Conservation (phyloP, 2,113 vertebrate species). For the Vulpes vulpes region DNA sequence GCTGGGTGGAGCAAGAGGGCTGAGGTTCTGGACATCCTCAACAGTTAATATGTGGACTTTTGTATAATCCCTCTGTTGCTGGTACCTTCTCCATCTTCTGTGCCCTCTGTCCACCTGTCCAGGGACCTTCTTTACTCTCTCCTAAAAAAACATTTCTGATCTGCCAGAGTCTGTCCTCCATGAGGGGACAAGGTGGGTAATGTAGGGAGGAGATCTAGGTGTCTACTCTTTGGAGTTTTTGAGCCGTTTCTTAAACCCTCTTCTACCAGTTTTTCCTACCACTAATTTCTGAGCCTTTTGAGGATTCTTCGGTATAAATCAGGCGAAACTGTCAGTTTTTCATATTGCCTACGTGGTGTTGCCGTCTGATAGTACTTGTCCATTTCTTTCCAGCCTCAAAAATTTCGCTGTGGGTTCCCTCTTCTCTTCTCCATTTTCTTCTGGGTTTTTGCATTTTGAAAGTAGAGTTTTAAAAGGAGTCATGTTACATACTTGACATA, state of each 20-base stretch:
- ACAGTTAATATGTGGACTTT: background rate
- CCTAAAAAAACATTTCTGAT: background rate
- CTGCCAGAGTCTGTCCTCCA: background rate
- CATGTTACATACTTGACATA: background rate
- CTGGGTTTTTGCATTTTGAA: background rate
- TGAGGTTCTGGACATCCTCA: background rate
- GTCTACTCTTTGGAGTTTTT: background rate
- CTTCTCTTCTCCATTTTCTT: background rate
- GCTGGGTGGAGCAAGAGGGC: background rate
- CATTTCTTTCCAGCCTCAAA: background rate
- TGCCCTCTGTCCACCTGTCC: background rate
- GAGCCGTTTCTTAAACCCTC: background rate
- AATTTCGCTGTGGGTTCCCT: background rate
- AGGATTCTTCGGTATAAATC: background rate
- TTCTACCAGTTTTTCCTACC: background rate
- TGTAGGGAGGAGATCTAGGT: background rate
- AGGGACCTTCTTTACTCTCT: background rate
- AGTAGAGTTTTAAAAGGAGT: background rate
- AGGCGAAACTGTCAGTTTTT: background rate
- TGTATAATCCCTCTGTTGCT: background rate
- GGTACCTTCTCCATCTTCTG: background rate
- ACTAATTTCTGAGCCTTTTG: conserved; percentile 2
- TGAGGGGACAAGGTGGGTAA: rapidly evolving
- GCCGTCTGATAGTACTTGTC: background rate
- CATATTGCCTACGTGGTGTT: background rate